phyloP scores from a whole-genome alignment of 2,888 invertebrate species.

The Drosophila sordidapex region DNA sequence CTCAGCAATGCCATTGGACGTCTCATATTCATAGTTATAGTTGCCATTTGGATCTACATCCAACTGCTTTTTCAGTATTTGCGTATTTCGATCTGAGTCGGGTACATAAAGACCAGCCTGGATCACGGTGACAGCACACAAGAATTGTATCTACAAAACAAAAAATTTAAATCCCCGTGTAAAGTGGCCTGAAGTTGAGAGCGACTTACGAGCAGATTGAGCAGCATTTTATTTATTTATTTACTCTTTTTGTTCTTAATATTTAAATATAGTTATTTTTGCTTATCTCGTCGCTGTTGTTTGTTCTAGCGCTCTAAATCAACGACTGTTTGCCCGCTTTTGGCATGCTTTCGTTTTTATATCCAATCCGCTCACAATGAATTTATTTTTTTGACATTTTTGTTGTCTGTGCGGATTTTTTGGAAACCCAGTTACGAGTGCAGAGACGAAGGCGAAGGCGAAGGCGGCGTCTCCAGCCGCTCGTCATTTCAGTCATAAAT shows the following conservation, averaged over 20 bases:
- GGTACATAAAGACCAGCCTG: slow-evolving; percentile 54
- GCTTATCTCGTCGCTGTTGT: slow-evolving; percentile 29
- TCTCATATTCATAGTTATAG: slow-evolving; percentile 76
- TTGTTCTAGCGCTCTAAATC: slow-evolving; percentile 55
- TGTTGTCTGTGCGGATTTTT: slow-evolving; percentile 12
- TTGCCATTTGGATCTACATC: slow-evolving; percentile 71
- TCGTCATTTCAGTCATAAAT: slow-evolving; percentile 69
- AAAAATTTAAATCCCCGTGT: slow-evolving; percentile 29
- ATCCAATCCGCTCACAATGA: slow-evolving; percentile 54
- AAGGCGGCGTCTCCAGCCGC: slow-evolving; percentile 27
- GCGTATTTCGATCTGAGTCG: slow-evolving; percentile 70
- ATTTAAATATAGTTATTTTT: slow-evolving; percentile 8
- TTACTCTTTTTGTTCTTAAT: slow-evolving; percentile 7
- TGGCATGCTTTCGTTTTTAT: slow-evolving; percentile 71
- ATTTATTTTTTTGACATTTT: slow-evolving; percentile 37
- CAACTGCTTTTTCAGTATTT: slow-evolving; percentile 67
- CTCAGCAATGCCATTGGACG: slow-evolving; percentile 77
- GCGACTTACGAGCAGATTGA: slow-evolving; percentile 53
- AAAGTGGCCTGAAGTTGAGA: background rate
- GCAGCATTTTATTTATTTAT: slow-evolving; percentile 37
- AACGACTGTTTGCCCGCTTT: slow-evolving; percentile 67
- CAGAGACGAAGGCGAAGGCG: slow-evolving; percentile 24
- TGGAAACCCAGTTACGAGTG: slow-evolving; percentile 50
- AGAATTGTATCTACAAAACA: slow-evolving; percentile 45
- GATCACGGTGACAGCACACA: slow-evolving; percentile 25